Evolutionary conservation across 2,797 vertebrate species (phyloP), one percentile per base, ranked within the genome.

Genomic region (Coendou prehensilis): DNA sequence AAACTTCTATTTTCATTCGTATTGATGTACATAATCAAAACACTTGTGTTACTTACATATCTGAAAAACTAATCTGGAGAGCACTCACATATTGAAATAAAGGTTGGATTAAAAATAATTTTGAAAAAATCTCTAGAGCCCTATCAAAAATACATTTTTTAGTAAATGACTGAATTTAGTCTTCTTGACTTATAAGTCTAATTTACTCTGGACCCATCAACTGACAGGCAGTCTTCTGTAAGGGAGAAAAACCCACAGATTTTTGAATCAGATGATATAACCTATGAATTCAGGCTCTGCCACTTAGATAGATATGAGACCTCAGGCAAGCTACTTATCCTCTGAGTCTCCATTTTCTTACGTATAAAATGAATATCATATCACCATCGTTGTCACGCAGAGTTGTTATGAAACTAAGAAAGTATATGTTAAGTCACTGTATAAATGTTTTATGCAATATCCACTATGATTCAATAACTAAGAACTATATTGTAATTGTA

Each of bases 1-100:
- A 97, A 90, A 87, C 20, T 47, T 92, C 84, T 90, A 76, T 28
- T n/a, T 94, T 94, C 59, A 93, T 89, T 97, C 41, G 94, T 91
- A 95, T 26, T 89, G 57, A 69, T 67, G 33, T 57, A 89, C 63
- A 94, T 86, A 92, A 92, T 71, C 37, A 95, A 90, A 97, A 96
- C 50, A 92, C 37, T 87, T 79, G 26, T 95, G 33, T 33, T 91
- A 88, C 23, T 85, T 47, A 87, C n/a, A 81, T 41, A 96, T 54
- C 33, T 73, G 14, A 81, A 96, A 95, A 95, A 96, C 87, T 84
- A 90, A 94, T 95, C 67, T 88, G 6, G 37, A 95, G 95, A 79
- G 28, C 22, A 92, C n/a, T 73, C 22, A 79, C 2, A 37, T 91
- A 90, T n/a, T 89, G 88, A 96, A 94, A 94, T 82, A 93, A 79